Evolutionary conservation across 2,113 vertebrate genomes (phyloP), one percentile per base, ranked within the genome.

Genomic region (Gallinago paraguaiae): DNA sequence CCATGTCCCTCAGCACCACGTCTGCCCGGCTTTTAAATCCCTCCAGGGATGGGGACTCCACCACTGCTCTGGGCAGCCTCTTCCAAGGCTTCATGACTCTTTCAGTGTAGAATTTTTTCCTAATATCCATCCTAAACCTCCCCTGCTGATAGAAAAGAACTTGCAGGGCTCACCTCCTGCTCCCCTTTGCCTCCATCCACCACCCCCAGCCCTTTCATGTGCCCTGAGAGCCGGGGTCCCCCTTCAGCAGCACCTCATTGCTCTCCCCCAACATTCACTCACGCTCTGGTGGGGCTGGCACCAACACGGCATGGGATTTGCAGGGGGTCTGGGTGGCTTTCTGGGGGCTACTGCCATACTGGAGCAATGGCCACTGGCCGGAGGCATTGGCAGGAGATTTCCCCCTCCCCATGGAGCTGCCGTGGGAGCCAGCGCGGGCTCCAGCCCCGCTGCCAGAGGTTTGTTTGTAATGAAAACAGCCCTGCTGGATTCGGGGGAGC

Each of bases 401-500:
- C 79, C 45, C 76, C 27, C 20, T 48, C 59, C 17, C 28, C 0
- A 0, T 28, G 65, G 53, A 93, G 43, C 39, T 0, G 0, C 41
- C 27, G 33, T 43, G 4, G 3, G 48, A 85, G 61, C 67, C 87
- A 71, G 31, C 0, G 0, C 2, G 2, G 50, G 25, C 82, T 70
- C 31, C 61, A 59, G 48, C 65, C 57, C 71, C 68, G 31, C 65
- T 18, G 9, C 0, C 23, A 76, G 78, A 37, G 18, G 10, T 57
- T 88, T 90, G 61, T 87, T 96, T 92, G 60, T 31, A 79, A 67
- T 69, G 50, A 82, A 97, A 91, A 53, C 22, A 91, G 72, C 50
- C 28, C 84, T 82, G 67, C 35, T 80, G 70, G 84, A 91, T 90
- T 65, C 53, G 57, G 50, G 54, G 45, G 91, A 95, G 27, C 17